Percentiles rank a stretch among this genome's conserved stretches.
Conservation (phyloP, 2,113 vertebrate species). For the Microtus ochrogaster region DNA sequence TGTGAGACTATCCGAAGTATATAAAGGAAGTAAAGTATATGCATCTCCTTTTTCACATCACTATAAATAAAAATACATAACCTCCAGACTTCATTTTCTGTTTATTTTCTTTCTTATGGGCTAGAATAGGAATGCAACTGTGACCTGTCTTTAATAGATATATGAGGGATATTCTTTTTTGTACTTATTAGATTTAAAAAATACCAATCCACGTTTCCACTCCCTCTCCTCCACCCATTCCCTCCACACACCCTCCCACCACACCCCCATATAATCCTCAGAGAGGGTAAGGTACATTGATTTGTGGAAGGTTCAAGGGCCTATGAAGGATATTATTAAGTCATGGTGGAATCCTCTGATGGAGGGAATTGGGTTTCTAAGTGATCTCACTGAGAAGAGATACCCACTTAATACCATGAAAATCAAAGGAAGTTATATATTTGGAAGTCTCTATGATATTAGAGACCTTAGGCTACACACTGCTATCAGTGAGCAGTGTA, state of each 20-base stretch:
- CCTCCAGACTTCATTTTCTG: background rate
- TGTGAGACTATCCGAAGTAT: background rate
- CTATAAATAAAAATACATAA: constrained; percentile 40
- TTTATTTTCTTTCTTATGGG: background rate
- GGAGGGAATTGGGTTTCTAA: background rate
- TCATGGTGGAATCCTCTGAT: background rate
- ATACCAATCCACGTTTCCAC: no score
- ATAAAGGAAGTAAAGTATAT: background rate
- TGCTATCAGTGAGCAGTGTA: background rate
- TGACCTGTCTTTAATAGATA: background rate
- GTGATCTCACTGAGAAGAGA: background rate
- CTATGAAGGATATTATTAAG: background rate
- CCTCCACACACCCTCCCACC: no score
- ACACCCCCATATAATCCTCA: no score
- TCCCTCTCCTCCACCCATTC: no score
- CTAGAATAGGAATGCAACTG: background rate
- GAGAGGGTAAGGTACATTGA: no score
- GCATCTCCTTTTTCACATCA: background rate
- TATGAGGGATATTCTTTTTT: background rate
- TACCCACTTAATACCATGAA: background rate
- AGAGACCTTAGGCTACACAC: background rate
- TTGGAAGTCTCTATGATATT: background rate
- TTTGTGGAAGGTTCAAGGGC: no score
- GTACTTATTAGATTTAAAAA: no score
- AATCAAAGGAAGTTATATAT: background rate